Evolutionary conservation across 2,888 invertebrate species (phyloP), one percentile per base, ranked within the genome.

Genomic region (Heliconius ismenius): DNA sequence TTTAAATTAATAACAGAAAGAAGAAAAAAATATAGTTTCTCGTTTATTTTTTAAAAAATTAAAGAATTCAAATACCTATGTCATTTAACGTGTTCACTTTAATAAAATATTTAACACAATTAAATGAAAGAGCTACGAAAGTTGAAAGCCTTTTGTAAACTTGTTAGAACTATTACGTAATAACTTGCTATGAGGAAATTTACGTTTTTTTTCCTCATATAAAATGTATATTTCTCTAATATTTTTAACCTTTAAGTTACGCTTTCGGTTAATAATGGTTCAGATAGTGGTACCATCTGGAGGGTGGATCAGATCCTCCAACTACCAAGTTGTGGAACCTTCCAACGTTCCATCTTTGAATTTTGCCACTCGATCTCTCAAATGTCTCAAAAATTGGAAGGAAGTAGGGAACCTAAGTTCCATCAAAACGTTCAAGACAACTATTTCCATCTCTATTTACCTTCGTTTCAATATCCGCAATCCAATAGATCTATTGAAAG

Each of bases 71-170:
- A n/a, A 54, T 9, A 9, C 43, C n/a, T 65, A 13, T 39, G 10
- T 36, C 9, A 49, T 6, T 24, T 49, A 68, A 68, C 18, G 21
- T 18, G 28, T 68, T 26, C 28, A 49, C 68, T 67, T 24, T 21
- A 68, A 10, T 68, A 49, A 68, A 68, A 68, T 49, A 68, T 68
- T 43, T 68, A 49, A 28, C 68, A 28, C 68, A 68, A 43, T 68
- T 49, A 28, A 68, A 68, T 49, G 26, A 26, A 68, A 49, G 43
- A n/a, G 24, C n/a, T 43, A 58, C n/a, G 60, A 60, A 10, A 24
- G 24, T 68, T 43, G 49, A 28, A 49, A 68, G 49, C 49, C 26
- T 68, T 49, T 68, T 68, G 4, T 28, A 68, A 68, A 68, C 26
- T 68, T 39, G 67, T 67, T 68, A 68, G 26, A 68, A 26, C 49